Evolutionary conservation across 2,888 invertebrate species (phyloP), one percentile per base, ranked within the genome.

Genomic region (Baronia brevicornis): DNA sequence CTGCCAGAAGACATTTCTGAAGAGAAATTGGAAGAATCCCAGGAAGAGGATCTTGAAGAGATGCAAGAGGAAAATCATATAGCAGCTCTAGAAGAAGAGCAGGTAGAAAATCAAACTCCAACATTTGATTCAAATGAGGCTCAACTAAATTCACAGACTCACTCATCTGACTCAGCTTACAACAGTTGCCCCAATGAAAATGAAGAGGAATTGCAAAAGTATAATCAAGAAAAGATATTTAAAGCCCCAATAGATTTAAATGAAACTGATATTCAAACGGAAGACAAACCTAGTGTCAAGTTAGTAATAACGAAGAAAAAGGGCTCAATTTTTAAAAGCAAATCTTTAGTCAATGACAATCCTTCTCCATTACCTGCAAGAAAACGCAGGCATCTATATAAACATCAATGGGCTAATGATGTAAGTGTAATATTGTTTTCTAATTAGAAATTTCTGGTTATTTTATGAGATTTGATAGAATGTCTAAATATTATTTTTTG

Each of bases 331-430:
- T 95, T 95, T 60, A 95, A 95, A 60, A 94, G 94, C 57, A 89
- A 95, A 36, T 90, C 90, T 6, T 70, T 90, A 43, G 88, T 90
- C 7, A 86, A 88, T 45, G 89, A 89, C 44, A 89, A 88, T 50
- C 71, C 79, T 11, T 80, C 80, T 32, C 82, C 87, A 5, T 49
- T 84, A 39, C 86, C 86, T 9, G 89, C 89, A 33, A 77, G 89
- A 41, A 88, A 92, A 54, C 92, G 95, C 68, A 86, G 93, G 27
- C 94, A 93, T 35, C 72, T 95, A 17, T 96, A 96, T 62, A 92
- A 90, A 67, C 95, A 96, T 75, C 94, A 95, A 70, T 96, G 95
- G 95, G 91, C 91, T 44, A 94, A 93, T 61, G 91, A 92, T 58
- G 91, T 85, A 54, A 82, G 84, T 79, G 51, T 23, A 32, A 9